Evolutionary conservation across 1,140 invertebrate species (phyloP).

Genomic region (Ruditapes philippinarum): DNA sequence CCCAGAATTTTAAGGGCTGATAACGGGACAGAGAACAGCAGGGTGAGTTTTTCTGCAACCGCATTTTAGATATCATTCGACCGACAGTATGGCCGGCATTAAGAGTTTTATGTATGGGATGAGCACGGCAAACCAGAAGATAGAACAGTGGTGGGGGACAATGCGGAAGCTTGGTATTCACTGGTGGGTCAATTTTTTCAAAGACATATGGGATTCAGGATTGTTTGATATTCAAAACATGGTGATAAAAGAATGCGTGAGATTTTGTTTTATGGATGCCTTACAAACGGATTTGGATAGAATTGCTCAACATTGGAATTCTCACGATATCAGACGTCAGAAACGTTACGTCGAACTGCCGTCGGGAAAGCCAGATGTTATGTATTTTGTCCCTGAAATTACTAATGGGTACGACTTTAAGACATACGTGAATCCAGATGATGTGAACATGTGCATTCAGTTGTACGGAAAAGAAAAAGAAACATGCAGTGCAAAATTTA

Average conservation of each 20-base stretch:
- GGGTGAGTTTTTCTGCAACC: background rate
- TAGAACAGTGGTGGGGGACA: conserved; percentile 9
- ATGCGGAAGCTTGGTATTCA: conserved; percentile 1
- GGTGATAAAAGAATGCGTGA: background rate
- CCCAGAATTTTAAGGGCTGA: conserved; percentile 1
- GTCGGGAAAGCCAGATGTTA: conserved; percentile 14
- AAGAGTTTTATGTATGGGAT: conserved; percentile 17
- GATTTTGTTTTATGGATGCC: conserved; percentile 35
- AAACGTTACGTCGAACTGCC: background rate
- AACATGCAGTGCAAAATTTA: too few relatives aligned
- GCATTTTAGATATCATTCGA: background rate
- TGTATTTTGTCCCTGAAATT: too few relatives aligned
- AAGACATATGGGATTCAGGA: conserved; percentile 13
- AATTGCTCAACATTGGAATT: conserved; percentile 50
- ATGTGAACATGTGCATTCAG: too few relatives aligned
- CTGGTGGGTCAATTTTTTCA: conserved; percentile 28
- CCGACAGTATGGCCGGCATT: background rate
- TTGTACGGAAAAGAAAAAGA: too few relatives aligned
- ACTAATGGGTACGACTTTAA: too few relatives aligned
- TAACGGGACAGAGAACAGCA: too few relatives aligned
- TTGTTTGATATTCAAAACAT: background rate
- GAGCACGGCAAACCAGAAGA: conserved; percentile 11
- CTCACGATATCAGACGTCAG: background rate
- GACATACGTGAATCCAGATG: too few relatives aligned
- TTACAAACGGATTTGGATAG: conserved; percentile 8